Conservation (phyloP, 2,888 invertebrate species). For the Tromatobia lineatoria region DNA sequence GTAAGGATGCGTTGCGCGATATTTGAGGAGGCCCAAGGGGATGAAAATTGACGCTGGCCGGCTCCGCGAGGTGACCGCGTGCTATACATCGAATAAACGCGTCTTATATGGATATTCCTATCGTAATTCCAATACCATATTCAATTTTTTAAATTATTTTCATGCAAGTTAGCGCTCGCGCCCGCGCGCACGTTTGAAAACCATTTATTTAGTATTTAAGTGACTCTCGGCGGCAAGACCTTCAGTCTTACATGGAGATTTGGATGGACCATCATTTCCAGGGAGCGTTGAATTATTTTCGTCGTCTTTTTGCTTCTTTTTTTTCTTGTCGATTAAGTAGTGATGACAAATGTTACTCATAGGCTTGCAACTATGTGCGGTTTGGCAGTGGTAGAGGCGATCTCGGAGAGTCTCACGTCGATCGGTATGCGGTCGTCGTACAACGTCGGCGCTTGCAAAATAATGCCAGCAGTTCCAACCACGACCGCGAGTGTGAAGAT, state of each 20-base stretch:
- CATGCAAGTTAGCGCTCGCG: slow-evolving; percentile 63
- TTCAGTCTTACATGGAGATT: slow-evolving; percentile 49
- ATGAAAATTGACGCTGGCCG: slow-evolving; percentile 50
- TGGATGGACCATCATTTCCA: slow-evolving; percentile 64
- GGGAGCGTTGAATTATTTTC: slow-evolving; percentile 59
- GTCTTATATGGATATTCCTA: slow-evolving; percentile 45
- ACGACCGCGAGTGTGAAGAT: slow-evolving; percentile 98
- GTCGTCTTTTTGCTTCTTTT: slow-evolving; percentile 21
- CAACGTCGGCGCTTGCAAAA: slow-evolving; percentile 97
- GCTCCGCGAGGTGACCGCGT: slow-evolving; percentile 46
- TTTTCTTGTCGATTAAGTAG: slow-evolving; percentile 29
- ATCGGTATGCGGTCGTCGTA: slow-evolving; percentile 96
- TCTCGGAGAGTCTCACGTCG: slow-evolving; percentile 95
- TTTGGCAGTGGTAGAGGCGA: slow-evolving; percentile 95
- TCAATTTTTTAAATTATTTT: slow-evolving; percentile 1
- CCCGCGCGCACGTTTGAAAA: slow-evolving; percentile 63
- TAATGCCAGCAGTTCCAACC: slow-evolving; percentile 97
- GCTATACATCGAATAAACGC: slow-evolving; percentile 44
- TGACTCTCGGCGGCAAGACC: slow-evolving; percentile 52
- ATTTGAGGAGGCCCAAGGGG: slow-evolving; percentile 57
- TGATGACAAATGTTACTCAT: slow-evolving; percentile 77
- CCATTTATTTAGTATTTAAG: slow-evolving; percentile 46
- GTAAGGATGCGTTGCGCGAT: slow-evolving; percentile 38
- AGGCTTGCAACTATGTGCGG: slow-evolving; percentile 88
- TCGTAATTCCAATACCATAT: slow-evolving; percentile 52